Evolutionary conservation across 2,113 vertebrate genomes (phyloP), one percentile per base, ranked within the genome.

Genomic region (Triplophysa dalaica): DNA sequence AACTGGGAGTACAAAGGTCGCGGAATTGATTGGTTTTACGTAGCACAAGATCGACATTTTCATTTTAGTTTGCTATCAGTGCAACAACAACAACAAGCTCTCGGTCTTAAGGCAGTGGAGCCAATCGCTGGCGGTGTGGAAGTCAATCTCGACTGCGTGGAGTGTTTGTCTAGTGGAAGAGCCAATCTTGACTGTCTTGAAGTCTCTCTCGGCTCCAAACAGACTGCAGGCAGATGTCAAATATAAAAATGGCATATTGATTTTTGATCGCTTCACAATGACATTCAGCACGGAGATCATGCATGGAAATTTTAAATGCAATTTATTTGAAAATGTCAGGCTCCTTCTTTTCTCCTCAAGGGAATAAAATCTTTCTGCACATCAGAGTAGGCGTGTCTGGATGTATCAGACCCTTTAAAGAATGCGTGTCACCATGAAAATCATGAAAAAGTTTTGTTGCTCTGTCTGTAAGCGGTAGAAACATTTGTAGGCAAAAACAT

Each of bases 261-360:
- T 83, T 79, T 80, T 77, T 77, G 75, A 83, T 83, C 77, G 63
- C 29, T 62, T 50, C 52, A 48, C 66, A 73, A 77, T 79, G 78
- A 60, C 75, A 81, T 85, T 79, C 70, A 61, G 21, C 22, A 3
- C 17, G 0, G 52, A 54, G 13, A 54, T 50, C 61, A 70, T 82
- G 64, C 77, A 75, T 75, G 81, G 78, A 84, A 84, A 84, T 84
- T 81, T 73, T 68, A 79, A 80, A 63, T 75, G 38, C 29, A 74
- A 84, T 81, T 81, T 80, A 75, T 84, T 86, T 75, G 33, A 50
- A 83, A 81, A 86, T 85, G 76, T 87, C 83, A 83, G 70, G 72
- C 69, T 68, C 45, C 54, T 45, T 75, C 74, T 77, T 78, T 67
- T 38, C 41, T 29, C 5, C 11, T 64, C 21, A 52, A 45, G 70